phyloP scores from a whole-genome alignment of 2,113 vertebrate genomes.

The Pogona vitticeps region DNA sequence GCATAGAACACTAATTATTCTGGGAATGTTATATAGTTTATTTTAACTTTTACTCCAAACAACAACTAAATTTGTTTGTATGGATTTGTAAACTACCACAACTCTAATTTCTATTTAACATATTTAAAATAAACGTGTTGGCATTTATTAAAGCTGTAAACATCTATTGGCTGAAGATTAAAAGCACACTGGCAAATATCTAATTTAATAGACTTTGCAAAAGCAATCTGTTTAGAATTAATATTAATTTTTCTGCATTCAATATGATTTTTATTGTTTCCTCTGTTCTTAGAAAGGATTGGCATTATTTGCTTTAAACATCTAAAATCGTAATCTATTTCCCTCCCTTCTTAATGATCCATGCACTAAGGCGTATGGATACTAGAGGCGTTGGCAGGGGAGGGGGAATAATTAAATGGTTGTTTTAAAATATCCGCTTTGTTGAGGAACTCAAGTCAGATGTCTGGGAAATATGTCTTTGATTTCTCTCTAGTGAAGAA shows the following conservation, averaged over 20 bases:
- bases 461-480: slow-evolving; percentile 34
- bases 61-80: too few relatives aligned
- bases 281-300: slow-evolving; percentile 23
- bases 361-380: slow-evolving; percentile 15
- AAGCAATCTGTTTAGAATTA: slow-evolving; percentile 60
- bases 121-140: slow-evolving; percentile 38
- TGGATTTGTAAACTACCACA: slow-evolving; percentile 18
- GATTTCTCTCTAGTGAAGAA: slow-evolving; percentile 31
- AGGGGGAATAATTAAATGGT: slow-evolving; percentile 8
- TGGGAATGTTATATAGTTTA: not conserved
- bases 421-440: not conserved
- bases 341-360: not conserved
- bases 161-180: slow-evolving; percentile 65
- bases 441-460: not conserved
- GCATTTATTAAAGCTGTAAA: slow-evolving; percentile 67
- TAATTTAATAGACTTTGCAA: slow-evolving; percentile 60
- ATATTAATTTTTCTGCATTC: slow-evolving; percentile 58
- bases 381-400: not conserved
- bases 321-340: slow-evolving; percentile 18
- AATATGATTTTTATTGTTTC: slow-evolving; percentile 29
- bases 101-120: slow-evolving; percentile 18
- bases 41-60: slow-evolving; percentile 21
- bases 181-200: slow-evolving; percentile 51
- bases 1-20: slow-evolving; percentile 1
- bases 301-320: slow-evolving; percentile 36